Evolutionary conservation across 2,113 vertebrate genomes (phyloP).

Genomic region (Beaufortia kweichowensis): DNA sequence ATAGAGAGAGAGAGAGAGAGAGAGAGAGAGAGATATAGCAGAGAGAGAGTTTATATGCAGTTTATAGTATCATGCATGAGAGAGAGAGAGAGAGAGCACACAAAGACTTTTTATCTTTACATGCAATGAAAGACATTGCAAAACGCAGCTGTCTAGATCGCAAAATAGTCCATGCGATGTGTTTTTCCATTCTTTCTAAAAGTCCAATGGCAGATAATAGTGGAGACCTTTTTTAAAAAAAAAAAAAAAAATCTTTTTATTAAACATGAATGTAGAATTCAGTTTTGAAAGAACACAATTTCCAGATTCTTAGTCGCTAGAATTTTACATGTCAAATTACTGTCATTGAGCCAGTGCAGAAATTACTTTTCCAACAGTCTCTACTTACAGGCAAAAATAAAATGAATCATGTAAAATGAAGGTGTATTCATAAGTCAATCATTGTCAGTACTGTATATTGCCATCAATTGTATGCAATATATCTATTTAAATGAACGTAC

Average conservation of each 20-base stretch:
- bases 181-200: background rate
- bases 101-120: background rate
- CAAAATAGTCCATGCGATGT: constrained; percentile 3
- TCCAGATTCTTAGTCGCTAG: background rate
- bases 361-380: too few species aligned
- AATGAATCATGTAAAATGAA: too few species aligned
- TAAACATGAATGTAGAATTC: background rate
- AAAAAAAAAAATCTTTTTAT: constrained; percentile 2
- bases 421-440: background rate
- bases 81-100: too few species aligned
- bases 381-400: background rate
- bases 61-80: too few species aligned
- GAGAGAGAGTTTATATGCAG: too few species aligned
- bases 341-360: background rate
- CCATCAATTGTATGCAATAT: background rate
- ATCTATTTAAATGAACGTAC: too few species aligned
- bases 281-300: constrained; percentile 18
- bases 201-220: background rate
- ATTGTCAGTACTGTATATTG: background rate
- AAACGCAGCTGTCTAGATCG: background rate
- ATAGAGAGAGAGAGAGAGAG: too few species aligned
- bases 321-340: constrained; percentile 13
- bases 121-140: constrained; percentile 2
- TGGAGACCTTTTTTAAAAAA: background rate
- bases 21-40: too few species aligned